Percentiles rank a stretch among this genome's conserved stretches.
phyloP scores from a whole-genome alignment of 2,113 vertebrate species.

The Notothenia rossii region DNA sequence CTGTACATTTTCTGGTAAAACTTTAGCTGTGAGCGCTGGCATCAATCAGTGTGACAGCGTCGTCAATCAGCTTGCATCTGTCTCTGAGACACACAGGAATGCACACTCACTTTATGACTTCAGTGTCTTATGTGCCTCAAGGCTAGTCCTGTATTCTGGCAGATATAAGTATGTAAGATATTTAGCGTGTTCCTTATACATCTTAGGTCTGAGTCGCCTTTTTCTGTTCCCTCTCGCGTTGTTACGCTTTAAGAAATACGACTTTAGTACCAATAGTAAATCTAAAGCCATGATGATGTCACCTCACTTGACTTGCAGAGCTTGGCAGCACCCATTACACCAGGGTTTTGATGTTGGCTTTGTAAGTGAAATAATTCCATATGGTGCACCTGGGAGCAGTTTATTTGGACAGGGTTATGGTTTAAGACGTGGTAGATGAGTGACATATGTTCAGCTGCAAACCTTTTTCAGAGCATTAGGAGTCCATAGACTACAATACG shows the following conservation, averaged over 20 bases:
- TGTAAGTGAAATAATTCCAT: conserved; percentile 53
- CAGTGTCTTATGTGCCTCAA: neutral
- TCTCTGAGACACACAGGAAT: neutral
- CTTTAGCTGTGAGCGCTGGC: neutral
- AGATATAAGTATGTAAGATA: neutral
- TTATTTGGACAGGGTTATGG: conserved; percentile 43
- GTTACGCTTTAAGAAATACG: neutral
- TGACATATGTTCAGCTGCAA: conserved; percentile 48
- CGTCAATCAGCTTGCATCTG: conserved; percentile 8
- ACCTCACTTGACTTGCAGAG: conserved; percentile 14
- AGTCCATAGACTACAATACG: conserved; percentile 6
- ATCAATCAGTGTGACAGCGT: conserved; percentile 24
- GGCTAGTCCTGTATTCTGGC: neutral
- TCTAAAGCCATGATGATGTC: conserved; percentile 25
- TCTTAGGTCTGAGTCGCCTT: neutral
- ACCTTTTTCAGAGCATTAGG: conserved; percentile 7
- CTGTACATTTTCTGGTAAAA: neutral
- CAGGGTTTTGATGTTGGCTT: conserved; percentile 40
- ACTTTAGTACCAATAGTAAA: conserved; percentile 27
- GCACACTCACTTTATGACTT: neutral
- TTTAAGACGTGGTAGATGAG: conserved; percentile 45
- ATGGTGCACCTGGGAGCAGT: conserved; percentile 57
- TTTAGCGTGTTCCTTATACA: neutral
- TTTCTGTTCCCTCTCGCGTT: conserved; percentile 17
- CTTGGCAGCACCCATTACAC: conserved; percentile 36